A percentile compares a stretch with the other conserved stretches of the same genome.
These are phyloP conservation scores for Cremastinae sp. DNA, from an alignment of 2,888 invertebrate species.

Conservation along the genomic window DNA sequence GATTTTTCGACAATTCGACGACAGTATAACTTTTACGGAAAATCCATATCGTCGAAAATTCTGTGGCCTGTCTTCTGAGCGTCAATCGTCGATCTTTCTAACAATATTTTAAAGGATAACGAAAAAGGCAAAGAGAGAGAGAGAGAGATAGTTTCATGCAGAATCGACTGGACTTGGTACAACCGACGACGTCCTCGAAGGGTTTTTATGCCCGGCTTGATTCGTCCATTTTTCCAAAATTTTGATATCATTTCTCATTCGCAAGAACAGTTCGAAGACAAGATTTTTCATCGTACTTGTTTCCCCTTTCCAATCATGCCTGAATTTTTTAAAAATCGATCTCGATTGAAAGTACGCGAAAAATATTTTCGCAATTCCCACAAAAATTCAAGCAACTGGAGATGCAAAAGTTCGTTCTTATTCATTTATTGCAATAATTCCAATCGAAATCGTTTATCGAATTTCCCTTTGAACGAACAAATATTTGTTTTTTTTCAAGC, in stretches of 20 bases:
- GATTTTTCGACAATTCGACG: constrained; percentile 14
- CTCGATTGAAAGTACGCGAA: no score
- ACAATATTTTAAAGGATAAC: neutral
- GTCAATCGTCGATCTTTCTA: no score
- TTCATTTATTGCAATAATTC: no score
- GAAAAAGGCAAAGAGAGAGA: constrained; percentile 4
- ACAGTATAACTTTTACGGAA: neutral
- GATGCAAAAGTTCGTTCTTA: no score
- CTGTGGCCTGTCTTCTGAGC: no score
- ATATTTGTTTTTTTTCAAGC: no score
- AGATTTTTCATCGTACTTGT: neutral
- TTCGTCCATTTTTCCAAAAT: constrained; percentile 55
- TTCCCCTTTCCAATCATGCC: neutral
- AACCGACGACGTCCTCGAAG: constrained; percentile 19
- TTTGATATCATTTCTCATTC: constrained; percentile 34
- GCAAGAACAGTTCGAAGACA: constrained; percentile 3
- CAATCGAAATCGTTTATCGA: no score
- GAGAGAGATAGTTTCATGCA: neutral
- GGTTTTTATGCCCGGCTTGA: constrained; percentile 30
- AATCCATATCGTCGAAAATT: constrained; percentile 21
- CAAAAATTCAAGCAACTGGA: no score
- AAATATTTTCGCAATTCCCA: no score
- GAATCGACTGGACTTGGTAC: constrained; percentile 33
- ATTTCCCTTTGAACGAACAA: no score
- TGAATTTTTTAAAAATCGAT: no score